A percentile compares a stretch with the other conserved stretches of the same genome.
These are phyloP conservation scores for Ischnus inquisitorius DNA, from an alignment of 2,888 invertebrate species.

Conservation along the genomic window DNA sequence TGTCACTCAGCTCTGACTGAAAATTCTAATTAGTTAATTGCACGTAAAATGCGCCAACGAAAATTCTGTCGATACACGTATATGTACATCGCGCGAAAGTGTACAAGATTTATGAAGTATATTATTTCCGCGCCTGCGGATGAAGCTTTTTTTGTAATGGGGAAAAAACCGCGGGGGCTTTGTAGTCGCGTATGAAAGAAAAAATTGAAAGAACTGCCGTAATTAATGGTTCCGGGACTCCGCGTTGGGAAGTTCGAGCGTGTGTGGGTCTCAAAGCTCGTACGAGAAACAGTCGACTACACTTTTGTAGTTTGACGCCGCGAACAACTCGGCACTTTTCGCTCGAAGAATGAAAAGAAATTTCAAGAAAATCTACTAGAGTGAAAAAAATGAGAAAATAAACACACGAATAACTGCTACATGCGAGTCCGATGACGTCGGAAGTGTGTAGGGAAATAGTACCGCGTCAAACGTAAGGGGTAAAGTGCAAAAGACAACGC, in stretches of 20 bases:
- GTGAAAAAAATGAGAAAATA: too few species aligned
- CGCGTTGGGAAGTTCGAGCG: background rate
- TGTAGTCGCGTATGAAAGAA: background rate
- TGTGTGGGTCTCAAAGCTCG: background rate
- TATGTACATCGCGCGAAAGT: background rate
- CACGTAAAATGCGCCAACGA: background rate
- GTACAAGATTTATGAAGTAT: background rate
- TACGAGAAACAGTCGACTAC: background rate
- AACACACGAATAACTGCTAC: background rate
- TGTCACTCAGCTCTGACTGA: constrained; percentile 6
- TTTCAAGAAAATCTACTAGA: too few species aligned
- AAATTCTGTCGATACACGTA: background rate
- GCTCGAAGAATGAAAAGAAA: too few species aligned
- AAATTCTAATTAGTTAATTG: constrained; percentile 43
- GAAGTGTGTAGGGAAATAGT: background rate
- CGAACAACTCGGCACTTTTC: too few species aligned
- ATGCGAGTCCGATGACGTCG: background rate
- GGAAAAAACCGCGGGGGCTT: background rate
- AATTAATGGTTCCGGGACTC: constrained; percentile 9
- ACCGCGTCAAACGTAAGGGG: background rate
- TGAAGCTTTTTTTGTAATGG: background rate
- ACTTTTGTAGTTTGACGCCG: too few species aligned
- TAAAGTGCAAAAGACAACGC: constrained; percentile 31
- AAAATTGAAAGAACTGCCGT: background rate
- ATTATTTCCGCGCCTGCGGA: background rate